These are phyloP conservation scores for Onychorhynchus coronatus DNA, from an alignment of 2,113 vertebrate species.

Conservation along the genomic window DNA sequence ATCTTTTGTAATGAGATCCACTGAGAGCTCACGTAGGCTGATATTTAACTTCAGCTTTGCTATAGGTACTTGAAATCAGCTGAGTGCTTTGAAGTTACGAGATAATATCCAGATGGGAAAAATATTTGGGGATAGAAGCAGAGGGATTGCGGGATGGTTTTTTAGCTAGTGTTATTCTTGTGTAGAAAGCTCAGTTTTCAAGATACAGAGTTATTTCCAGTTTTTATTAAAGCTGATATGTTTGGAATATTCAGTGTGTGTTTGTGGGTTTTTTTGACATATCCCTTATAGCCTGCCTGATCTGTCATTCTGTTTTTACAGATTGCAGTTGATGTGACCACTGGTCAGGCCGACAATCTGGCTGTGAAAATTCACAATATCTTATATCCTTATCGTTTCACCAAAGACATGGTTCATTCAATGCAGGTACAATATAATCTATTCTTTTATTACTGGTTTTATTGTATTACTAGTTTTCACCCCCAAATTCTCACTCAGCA, in stretches of 20 bases:
- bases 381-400: conserved; percentile 93
- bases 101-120: not conserved
- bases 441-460: too few relatives aligned
- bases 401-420: conserved; percentile 93
- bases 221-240: not conserved
- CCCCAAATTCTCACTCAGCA: not conserved
- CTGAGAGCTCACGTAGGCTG: not conserved
- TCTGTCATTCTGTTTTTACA: conserved; percentile 54
- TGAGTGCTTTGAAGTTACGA: not conserved
- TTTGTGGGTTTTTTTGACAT: not conserved
- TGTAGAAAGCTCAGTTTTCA: not conserved
- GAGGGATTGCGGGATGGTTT: not conserved
- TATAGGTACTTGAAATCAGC: not conserved
- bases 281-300: not conserved
- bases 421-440: conserved; percentile 80
- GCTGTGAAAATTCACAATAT: conserved; percentile 95
- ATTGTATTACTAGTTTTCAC: not conserved
- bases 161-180: not conserved
- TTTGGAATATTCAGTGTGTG: not conserved
- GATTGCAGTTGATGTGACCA: conserved; percentile 90
- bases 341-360: conserved; percentile 80
- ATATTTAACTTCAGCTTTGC: not conserved
- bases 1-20: not conserved
- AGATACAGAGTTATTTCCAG: not conserved
- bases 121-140: not conserved